Base-by-base conservation (phyloP, 2,888 invertebrate genomes). In the Rugalucina vietnamica region DNA sequence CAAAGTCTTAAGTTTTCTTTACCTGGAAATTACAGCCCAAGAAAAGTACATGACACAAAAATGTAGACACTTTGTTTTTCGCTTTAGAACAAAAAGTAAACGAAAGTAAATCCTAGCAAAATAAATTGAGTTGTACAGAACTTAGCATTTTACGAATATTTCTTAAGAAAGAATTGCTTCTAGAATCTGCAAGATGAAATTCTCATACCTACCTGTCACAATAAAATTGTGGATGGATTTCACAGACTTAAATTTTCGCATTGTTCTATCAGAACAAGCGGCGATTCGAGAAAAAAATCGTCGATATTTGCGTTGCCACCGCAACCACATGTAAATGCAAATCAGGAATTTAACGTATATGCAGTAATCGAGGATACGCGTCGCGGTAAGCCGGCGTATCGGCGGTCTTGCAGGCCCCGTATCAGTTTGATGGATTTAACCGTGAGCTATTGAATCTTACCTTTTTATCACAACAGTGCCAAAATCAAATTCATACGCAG, bases 161-260 rank as follows among this genome's bases (percentile, higher is more conserved):
- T 83, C 76, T 60, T 50, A 36, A 24, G 69, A 60, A 76, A 73
- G 24, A 60, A 50, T 60, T 39, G 32, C 72, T 79, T 50, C 57
- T 76, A 65, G 57, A 36, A 69, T 29, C 65, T 54, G 36, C 72
- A 54, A 76, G 72, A 71, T 76, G 78, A 78, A 78, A 81, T 60
- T 32, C 60, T 81, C 84, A 84, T 84, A 60, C 84, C 84, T 18
- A 75, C 70, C 49, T 77, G 84, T 84, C 81, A 81, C 70, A 74
- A 57, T 84, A 84, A 84, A 84, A 84, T 74, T 76, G 43, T 36
- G 36, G 78, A 84, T 84, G 76, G 14, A 21, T 84, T 84, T 84
- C 81, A 81, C 84, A 80, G 81, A 77, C 83, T 60, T 75, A 36
- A 18, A 49, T 39, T 72, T 79, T 65, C 32, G 34, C 65, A 65